Percentiles rank a stretch among this genome's conserved stretches.
Evolutionary conservation across 2,113 vertebrate species (phyloP).

Genomic region (Mystacornis crossleyi): DNA sequence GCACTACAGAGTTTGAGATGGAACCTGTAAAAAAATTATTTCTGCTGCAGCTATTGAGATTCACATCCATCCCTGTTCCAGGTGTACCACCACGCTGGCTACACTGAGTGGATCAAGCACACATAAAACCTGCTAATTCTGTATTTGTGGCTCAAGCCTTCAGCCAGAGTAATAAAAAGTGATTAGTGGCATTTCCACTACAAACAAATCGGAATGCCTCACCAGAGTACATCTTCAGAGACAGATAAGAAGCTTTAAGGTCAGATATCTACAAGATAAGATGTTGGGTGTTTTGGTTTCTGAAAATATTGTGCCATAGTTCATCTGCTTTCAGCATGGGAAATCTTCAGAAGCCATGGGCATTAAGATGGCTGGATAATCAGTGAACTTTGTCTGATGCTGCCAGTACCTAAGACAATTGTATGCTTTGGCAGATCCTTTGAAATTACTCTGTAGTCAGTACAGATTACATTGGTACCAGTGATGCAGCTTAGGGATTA

Average conservation of each 20-base stretch:
- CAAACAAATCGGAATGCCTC: background rate
- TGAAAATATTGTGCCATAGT: background rate
- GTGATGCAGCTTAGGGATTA: accelerated
- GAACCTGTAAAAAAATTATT: background rate
- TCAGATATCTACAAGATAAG: background rate
- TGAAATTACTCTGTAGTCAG: background rate
- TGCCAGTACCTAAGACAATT: background rate
- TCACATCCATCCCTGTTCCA: background rate
- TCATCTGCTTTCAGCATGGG: background rate
- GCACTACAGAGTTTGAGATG: background rate
- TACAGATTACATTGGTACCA: too few relatives aligned
- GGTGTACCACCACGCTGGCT: background rate
- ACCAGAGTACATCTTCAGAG: background rate
- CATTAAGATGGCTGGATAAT: background rate
- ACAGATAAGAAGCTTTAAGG: background rate
- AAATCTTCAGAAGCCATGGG: background rate
- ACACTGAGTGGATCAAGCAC: background rate
- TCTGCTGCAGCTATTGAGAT: background rate
- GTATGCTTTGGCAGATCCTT: background rate
- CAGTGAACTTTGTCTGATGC: background rate
- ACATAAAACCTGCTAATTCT: background rate
- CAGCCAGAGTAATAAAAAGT: background rate
- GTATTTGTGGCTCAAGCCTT: background rate
- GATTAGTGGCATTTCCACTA: background rate
- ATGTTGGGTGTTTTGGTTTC: background rate